These are phyloP conservation scores for Montipora sp. DNA, from an alignment of 64 coral and sea anemone genomes.

Conservation along the genomic window DNA sequence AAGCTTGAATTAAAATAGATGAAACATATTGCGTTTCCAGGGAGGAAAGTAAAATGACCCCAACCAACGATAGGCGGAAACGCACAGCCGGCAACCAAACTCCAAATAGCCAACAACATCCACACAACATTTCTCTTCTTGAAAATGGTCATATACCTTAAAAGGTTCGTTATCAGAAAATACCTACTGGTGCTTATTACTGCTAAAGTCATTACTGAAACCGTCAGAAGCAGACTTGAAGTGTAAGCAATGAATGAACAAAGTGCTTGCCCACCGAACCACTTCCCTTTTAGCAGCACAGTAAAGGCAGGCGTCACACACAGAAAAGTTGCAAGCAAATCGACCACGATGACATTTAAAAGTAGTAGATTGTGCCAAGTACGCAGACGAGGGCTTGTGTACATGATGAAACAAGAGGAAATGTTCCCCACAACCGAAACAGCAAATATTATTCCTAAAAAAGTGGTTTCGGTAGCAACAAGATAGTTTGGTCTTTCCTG, in stretches of 20 bases:
- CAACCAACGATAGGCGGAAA: conserved; percentile 74
- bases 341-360: conserved; percentile 75
- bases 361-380: conserved; percentile 87
- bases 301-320: conserved; percentile 48
- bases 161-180: conserved; percentile 64
- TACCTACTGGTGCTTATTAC: conserved; percentile 76
- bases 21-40: conserved; percentile 73
- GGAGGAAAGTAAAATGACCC: conserved; percentile 72
- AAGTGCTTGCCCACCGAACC: conserved; percentile 28
- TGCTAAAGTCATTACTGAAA: conserved; percentile 71
- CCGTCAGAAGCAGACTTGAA: conserved; percentile 47
- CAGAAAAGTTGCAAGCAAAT: conserved; percentile 53
- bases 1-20: conserved; percentile 71
- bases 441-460: conserved; percentile 46
- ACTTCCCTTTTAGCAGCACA: conserved; percentile 58
- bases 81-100: background rate
- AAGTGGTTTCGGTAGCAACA: conserved; percentile 48
- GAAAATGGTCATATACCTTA: conserved; percentile 70
- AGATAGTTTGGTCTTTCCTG: conserved; percentile 44
- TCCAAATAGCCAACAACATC: conserved; percentile 70
- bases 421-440: conserved; percentile 58
- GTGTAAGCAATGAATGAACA: conserved; percentile 64
- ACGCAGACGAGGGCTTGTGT: conserved; percentile 65
- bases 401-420: conserved; percentile 73
- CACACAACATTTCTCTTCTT: conserved; percentile 58